phyloP scores from a whole-genome alignment of 2,113 vertebrate genomes.

The Mustelus asterias region DNA sequence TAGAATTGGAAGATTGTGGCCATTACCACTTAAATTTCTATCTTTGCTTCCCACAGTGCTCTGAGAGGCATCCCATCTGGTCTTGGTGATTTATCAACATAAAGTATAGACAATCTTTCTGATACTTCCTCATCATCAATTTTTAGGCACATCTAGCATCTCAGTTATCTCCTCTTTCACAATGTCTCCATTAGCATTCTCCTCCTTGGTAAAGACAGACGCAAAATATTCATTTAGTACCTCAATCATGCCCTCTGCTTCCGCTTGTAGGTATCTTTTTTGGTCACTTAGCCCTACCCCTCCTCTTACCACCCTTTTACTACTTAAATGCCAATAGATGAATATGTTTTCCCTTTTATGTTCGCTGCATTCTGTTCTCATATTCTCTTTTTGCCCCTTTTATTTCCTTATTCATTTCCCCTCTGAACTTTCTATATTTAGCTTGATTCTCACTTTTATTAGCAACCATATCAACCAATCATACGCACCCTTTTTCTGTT shows the following conservation, averaged over 20 bases:
- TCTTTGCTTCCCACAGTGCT: not conserved
- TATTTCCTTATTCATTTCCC: too few species aligned
- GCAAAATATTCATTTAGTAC: not conserved
- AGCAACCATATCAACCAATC: not conserved
- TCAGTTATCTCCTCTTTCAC: too few species aligned
- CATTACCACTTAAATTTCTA: not conserved
- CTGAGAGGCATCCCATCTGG: not conserved
- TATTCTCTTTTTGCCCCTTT: not conserved
- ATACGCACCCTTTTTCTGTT: not conserved
- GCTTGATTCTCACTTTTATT: not conserved
- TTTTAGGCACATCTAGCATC: not conserved
- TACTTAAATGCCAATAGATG: too few species aligned
- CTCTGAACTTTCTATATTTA: too few species aligned
- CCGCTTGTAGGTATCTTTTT: not conserved
- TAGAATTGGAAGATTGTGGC: not conserved
- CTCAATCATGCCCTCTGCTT: not conserved
- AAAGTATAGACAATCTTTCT: too few species aligned
- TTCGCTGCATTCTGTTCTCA: not conserved
- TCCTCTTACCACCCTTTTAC: not conserved
- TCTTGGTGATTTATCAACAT: not conserved
- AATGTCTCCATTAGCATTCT: not conserved
- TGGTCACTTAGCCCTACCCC: not conserved
- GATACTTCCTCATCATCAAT: too few species aligned
- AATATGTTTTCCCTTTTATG: not conserved
- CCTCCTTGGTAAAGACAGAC: not conserved